Percentiles rank a stretch among this genome's conserved stretches.
These are phyloP conservation scores for Siphonodentalium dalli DNA, from an alignment of 2,888 invertebrate species.

Conservation along the genomic window DNA sequence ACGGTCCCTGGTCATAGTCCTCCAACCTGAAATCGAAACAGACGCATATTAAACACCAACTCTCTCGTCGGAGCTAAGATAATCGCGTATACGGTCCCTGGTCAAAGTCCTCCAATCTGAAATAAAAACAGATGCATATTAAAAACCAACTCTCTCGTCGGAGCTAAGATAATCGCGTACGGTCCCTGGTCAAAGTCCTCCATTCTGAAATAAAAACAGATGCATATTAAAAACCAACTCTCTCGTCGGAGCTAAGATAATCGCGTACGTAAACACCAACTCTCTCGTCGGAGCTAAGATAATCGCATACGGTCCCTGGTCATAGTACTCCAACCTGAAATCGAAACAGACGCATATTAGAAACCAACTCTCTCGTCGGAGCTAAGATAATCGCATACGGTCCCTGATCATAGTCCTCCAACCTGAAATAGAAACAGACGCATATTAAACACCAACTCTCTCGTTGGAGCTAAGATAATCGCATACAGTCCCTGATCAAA, in stretches of 20 bases:
- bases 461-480: conserved; percentile 98
- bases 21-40: too few species aligned
- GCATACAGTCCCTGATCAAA: conserved; percentile 89
- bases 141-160: conserved; percentile 99
- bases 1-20: conserved; percentile 80
- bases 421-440: too few species aligned
- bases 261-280: conserved; percentile 97
- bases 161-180: conserved; percentile 98
- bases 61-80: conserved; percentile 99
- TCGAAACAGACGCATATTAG: too few species aligned
- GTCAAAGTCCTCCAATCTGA: conserved; percentile 66
- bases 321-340: conserved; percentile 66
- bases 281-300: conserved; percentile 99
- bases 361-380: conserved; percentile 98
- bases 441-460: too few species aligned
- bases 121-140: too few species aligned
- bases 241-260: conserved; percentile 98
- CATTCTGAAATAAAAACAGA: too few species aligned
- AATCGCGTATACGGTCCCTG: conserved; percentile 96
- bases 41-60: too few species aligned
- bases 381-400: conserved; percentile 99
- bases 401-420: conserved; percentile 73
- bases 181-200: conserved; percentile 78
- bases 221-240: too few species aligned
- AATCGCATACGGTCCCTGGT: conserved; percentile 94